Conservation (phyloP, 2,797 vertebrate species). For the Buceros bicornis region DNA sequence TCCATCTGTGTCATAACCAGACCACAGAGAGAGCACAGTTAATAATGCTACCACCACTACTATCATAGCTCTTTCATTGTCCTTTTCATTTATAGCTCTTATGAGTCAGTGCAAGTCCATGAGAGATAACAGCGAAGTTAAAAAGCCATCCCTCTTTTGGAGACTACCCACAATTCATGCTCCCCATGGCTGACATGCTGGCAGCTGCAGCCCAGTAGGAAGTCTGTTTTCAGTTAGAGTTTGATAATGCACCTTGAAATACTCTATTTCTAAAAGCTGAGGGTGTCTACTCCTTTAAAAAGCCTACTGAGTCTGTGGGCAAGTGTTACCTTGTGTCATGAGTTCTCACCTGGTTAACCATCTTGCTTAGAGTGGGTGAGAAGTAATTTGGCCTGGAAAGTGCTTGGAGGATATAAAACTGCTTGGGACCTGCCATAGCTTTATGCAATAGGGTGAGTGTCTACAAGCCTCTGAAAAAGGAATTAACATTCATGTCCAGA, state of each 20-base stretch:
- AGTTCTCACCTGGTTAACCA: not conserved
- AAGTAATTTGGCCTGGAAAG: not conserved
- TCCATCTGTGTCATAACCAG: not conserved
- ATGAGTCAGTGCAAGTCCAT: not conserved
- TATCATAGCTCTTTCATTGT: not conserved
- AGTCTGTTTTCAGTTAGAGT: not conserved
- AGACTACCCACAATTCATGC: not conserved
- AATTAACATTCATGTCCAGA: not conserved
- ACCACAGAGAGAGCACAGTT: not conserved
- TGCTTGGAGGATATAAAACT: not conserved
- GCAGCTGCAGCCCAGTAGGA: not conserved
- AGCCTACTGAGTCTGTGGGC: not conserved
- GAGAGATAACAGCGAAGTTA: not conserved
- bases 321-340: not conserved
- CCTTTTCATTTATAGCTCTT: not conserved
- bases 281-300: not conserved
- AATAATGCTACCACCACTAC: not conserved
- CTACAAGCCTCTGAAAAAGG: not conserved
- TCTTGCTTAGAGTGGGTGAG: not conserved
- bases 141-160: not conserved
- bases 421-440: not conserved
- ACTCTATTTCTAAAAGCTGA: not conserved
- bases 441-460: not conserved
- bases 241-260: not conserved
- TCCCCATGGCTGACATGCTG: not conserved